A percentile compares a stretch with the other conserved stretches of the same genome.
These are phyloP conservation scores for Pentalonia nigronervosa DNA, from an alignment of 1,140 invertebrate genomes.

Conservation along the genomic window DNA sequence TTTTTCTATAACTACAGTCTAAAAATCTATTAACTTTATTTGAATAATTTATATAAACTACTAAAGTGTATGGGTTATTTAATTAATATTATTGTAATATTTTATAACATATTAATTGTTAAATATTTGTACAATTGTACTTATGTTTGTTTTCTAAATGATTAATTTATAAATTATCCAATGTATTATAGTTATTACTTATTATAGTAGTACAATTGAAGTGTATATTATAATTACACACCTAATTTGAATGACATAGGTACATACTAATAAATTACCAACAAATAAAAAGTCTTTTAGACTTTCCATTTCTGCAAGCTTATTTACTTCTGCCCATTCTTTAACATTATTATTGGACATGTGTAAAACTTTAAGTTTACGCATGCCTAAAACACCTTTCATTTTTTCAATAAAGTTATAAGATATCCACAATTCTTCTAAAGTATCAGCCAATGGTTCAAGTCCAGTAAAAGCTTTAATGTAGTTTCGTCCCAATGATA, in stretches of 20 bases:
- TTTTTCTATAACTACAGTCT: background rate
- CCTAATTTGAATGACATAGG: background rate
- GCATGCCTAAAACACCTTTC: constrained; percentile 83
- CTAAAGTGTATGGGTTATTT: background rate
- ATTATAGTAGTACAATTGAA: background rate
- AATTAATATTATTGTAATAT: background rate
- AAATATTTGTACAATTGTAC: too few relatives aligned
- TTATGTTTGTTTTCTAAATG: too few relatives aligned
- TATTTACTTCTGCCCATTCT: constrained; percentile 87
- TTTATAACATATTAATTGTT: background rate
- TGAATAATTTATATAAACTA: background rate
- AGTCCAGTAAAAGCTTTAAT: constrained; percentile 88
- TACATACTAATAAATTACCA: constrained; percentile 63
- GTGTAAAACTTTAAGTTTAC: constrained; percentile 82
- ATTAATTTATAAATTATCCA: background rate
- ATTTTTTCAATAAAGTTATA: constrained; percentile 94
- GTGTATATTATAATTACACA: background rate
- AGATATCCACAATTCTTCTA: constrained; percentile 93
- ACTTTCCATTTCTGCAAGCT: constrained; percentile 71
- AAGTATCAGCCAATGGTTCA: constrained; percentile 79
- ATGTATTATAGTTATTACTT: background rate
- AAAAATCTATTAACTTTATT: background rate
- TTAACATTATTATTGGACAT: constrained; percentile 90
- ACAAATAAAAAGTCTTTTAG: constrained; percentile 72
- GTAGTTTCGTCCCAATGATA: constrained; percentile 88